A percentile compares a stretch with the other conserved stretches of the same genome.
Evolutionary conservation across 2,888 invertebrate genomes (phyloP).

Genomic region (Trichopria drosophilae): DNA sequence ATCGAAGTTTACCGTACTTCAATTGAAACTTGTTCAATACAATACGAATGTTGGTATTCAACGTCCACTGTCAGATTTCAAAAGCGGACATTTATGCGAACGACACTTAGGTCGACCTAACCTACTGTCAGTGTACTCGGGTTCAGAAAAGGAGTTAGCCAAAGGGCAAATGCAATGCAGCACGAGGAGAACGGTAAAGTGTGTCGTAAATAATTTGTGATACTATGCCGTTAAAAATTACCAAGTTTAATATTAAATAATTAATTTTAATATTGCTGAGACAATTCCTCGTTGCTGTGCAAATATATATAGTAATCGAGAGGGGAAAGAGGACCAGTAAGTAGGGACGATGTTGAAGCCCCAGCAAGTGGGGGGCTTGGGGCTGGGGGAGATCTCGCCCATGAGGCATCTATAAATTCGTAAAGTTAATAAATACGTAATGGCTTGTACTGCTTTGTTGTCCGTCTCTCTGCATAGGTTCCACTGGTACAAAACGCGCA

Average conservation of each 20-base stretch:
- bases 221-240: conserved; percentile 61
- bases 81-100: too few species aligned
- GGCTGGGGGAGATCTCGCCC: conserved; percentile 49
- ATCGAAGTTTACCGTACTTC: too few species aligned
- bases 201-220: conserved; percentile 54
- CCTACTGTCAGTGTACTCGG: too few species aligned
- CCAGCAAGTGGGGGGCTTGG: conserved; percentile 13
- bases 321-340: conserved; percentile 26
- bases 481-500: too few species aligned
- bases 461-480: conserved; percentile 41
- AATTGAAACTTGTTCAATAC: too few species aligned
- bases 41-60: too few species aligned
- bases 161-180: too few species aligned
- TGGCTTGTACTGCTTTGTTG: conserved; percentile 57
- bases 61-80: too few species aligned
- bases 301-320: conserved; percentile 24
- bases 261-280: conserved; percentile 65
- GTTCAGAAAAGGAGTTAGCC: too few species aligned
- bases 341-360: conserved; percentile 28
- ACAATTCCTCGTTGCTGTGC: conserved; percentile 40
- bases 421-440: conserved; percentile 59
- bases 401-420: conserved; percentile 58
- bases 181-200: conserved; percentile 40
- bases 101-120: too few species aligned
- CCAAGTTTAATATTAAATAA: conserved; percentile 66